Evolutionary conservation across 2,113 vertebrate species (phyloP), one percentile per base, ranked within the genome.

Genomic region (Poeciliopsis prolifica): DNA sequence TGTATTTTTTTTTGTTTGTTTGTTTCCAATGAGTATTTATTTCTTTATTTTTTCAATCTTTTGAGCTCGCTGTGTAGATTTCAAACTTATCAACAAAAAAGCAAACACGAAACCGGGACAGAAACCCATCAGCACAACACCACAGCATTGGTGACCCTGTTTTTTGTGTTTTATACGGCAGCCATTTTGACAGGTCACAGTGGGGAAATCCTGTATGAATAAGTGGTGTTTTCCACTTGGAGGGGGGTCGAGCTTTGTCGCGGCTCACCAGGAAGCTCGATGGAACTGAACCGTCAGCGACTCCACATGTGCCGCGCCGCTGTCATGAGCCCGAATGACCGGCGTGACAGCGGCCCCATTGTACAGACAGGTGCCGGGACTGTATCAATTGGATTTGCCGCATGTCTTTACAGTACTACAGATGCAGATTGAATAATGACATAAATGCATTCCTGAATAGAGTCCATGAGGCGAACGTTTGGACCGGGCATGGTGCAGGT

Each of bases 301-400:
- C 35, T 74, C 62, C 44, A 35, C 62, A 54, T 65, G 44, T 74
- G 62, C 42, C 65, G 28, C 35, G 44, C 30, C 54, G 44, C 72
- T 65, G 72, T 74, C 62, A 74, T 62, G n/a, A 65, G 62, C 54
- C 62, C n/a, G 54, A 74, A 74, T 65, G 72, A 74, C 62, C 48
- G 44, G 42, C 28, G 62, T 74, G 72, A 35, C 65, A 74, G 35
- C 19, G 42, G 72, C 35, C 10, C 62, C 48, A 54, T 74, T 74
- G 62, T 74, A 74, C 65, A 74, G 62, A 54, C 65, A 26, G 31
- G 44, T 22, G 22, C 33, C 4, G 22, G 40, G 35, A 54, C 42
- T 74, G 60, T 54, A 65, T 65, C 72, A 74, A 74, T 65, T 74
- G 72, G 72, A 74, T 74, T 74, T 74, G 30, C 30, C 24, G 72